Conservation (phyloP, 2,888 invertebrate genomes). For the Hermodice carunculata region DNA sequence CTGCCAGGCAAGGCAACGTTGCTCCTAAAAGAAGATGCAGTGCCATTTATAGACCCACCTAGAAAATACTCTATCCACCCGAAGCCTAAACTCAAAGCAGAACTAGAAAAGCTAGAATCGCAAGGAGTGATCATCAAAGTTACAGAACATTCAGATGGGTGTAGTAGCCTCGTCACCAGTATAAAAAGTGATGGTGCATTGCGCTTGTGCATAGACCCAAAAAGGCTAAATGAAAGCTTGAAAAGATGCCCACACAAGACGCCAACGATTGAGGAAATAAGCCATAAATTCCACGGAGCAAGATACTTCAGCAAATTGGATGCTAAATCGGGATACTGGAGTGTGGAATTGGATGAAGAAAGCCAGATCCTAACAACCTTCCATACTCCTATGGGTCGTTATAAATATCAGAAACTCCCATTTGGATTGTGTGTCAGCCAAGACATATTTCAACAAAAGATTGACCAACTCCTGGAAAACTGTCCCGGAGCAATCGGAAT, state of each 20-base stretch:
- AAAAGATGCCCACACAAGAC: conserved; percentile 30
- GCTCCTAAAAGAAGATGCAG: no score
- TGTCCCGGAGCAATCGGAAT: conserved; percentile 5
- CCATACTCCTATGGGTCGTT: conserved; percentile 27
- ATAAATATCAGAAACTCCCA: not conserved
- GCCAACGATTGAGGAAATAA: conserved; percentile 40
- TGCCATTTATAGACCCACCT: no score
- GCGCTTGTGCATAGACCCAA: conserved; percentile 33
- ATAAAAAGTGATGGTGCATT: conserved; percentile 33
- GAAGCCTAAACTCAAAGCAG: no score
- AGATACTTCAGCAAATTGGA: conserved; percentile 38
- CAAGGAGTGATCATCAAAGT: no score
- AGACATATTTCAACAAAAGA: conserved; percentile 37
- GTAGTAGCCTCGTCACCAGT: conserved; percentile 11
- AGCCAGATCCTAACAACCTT: conserved; percentile 36
- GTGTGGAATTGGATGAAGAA: conserved; percentile 12
- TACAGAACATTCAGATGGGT: no score
- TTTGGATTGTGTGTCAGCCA: conserved; percentile 30
- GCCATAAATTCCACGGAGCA: conserved; percentile 23
- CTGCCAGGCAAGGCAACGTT: no score
- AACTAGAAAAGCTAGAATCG: no score
- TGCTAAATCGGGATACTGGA: conserved; percentile 40
- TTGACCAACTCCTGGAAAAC: conserved; percentile 30
- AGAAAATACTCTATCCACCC: no score
- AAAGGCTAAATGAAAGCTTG: conserved; percentile 28